Conservation (phyloP, 2,113 vertebrate genomes). For the Dromas ardeola region DNA sequence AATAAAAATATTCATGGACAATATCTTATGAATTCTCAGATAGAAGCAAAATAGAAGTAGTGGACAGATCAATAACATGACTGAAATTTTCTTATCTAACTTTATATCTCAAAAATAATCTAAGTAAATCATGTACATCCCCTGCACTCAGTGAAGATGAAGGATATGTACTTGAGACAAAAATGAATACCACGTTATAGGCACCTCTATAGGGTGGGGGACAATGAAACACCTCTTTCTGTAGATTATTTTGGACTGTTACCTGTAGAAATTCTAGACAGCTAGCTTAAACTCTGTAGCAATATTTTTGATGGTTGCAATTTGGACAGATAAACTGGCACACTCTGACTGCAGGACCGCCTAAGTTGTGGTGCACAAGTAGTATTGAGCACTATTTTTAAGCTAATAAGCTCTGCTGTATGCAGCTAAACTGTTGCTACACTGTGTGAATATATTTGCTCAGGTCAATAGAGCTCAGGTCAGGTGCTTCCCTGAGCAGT, state of each 20-base stretch:
- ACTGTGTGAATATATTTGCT: background rate
- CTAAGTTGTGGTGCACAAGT: background rate
- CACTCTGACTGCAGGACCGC: background rate
- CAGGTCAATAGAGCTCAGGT: background rate
- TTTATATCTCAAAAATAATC: background rate
- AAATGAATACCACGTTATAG: background rate
- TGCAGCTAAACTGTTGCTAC: background rate
- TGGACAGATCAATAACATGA: background rate
- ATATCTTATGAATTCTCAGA: background rate
- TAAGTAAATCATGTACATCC: background rate
- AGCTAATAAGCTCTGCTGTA: background rate
- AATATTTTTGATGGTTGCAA: background rate
- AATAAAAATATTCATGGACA: background rate
- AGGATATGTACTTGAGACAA: background rate
- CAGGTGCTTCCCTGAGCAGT: background rate
- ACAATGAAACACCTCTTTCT: background rate
- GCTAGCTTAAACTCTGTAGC: background rate
- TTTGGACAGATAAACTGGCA: background rate
- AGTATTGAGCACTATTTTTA: background rate
- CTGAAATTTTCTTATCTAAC: background rate
- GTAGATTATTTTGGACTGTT: background rate
- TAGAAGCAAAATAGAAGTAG: background rate
- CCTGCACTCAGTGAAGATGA: background rate
- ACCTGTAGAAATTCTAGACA: background rate
- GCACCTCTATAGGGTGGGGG: accelerated